Conservation (phyloP, 2,113 vertebrate genomes). For the Alaudala cheleensis region DNA sequence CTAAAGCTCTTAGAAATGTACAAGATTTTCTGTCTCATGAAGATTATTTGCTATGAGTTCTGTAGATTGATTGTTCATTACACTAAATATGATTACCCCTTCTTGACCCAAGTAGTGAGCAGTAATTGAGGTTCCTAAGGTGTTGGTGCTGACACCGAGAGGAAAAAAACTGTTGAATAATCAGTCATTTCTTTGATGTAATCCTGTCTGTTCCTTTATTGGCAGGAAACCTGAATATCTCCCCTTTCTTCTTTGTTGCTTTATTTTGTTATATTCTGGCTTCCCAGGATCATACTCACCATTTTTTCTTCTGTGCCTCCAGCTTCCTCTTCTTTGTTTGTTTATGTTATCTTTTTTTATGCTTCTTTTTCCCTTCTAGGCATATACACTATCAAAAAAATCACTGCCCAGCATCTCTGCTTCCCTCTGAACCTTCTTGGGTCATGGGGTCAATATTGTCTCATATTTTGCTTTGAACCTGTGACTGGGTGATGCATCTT, state of each 20-base stretch:
- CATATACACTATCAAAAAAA: not conserved
- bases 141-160: not conserved
- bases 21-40: not conserved
- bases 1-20: not conserved
- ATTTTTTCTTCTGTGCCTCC: not conserved
- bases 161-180: not conserved
- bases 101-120: not conserved
- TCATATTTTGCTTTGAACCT: not conserved
- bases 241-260: not conserved
- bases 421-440: not conserved
- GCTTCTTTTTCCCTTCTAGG: not conserved
- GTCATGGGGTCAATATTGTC: not conserved
- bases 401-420: not conserved
- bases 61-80: not conserved
- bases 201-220: not conserved
- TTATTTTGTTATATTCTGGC: not conserved
- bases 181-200: not conserved
- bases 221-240: not conserved
- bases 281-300: not conserved
- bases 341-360: not conserved
- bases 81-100: not conserved
- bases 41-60: not conserved
- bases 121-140: not conserved
- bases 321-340: not conserved
- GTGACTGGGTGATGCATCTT: not conserved